Conservation (phyloP, 2,797 vertebrate species). For the Typhlichthys subterraneus region DNA sequence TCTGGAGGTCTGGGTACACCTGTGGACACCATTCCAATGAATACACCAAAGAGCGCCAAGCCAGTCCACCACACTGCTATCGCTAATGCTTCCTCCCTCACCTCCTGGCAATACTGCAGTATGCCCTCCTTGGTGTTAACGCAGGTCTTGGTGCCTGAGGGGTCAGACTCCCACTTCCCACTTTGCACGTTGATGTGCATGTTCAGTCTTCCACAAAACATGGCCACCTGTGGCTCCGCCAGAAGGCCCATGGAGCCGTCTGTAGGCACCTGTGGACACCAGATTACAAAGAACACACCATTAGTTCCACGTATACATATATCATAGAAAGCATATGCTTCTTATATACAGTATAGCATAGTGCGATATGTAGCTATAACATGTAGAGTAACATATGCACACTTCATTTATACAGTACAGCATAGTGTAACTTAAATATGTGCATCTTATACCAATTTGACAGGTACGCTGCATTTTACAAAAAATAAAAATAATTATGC, state of each 20-base stretch:
- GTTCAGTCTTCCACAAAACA: slow-evolving; percentile 89
- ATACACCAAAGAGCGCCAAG: not conserved
- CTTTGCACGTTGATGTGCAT: slow-evolving; percentile 91
- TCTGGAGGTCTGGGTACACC: slow-evolving; percentile 89
- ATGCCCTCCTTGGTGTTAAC: slow-evolving; percentile 87
- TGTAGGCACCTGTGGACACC: slow-evolving; percentile 77
- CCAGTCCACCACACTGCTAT: not conserved
- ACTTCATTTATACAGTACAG: too few species aligned
- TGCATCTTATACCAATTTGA: too few species aligned
- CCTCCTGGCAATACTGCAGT: slow-evolving; percentile 89
- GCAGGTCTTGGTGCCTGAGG: slow-evolving; percentile 83
- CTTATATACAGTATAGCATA: too few species aligned
- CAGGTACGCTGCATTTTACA: too few species aligned
- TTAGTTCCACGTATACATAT: slow-evolving; percentile 22
- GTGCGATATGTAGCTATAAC: too few species aligned
- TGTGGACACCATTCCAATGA: slow-evolving; percentile 30
- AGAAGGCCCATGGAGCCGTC: slow-evolving; percentile 82
- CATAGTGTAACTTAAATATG: too few species aligned
- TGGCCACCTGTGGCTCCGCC: slow-evolving; percentile 88
- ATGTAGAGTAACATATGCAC: too few species aligned
- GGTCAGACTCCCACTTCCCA: slow-evolving; percentile 86
- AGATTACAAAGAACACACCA: slow-evolving; percentile 41
- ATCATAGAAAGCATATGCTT: slow-evolving; percentile 16
- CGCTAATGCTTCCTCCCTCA: slow-evolving; percentile 37
- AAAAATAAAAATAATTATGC: too few species aligned